Base-by-base conservation (phyloP, 2,113 vertebrate genomes). In the Anseranas semipalmata region DNA sequence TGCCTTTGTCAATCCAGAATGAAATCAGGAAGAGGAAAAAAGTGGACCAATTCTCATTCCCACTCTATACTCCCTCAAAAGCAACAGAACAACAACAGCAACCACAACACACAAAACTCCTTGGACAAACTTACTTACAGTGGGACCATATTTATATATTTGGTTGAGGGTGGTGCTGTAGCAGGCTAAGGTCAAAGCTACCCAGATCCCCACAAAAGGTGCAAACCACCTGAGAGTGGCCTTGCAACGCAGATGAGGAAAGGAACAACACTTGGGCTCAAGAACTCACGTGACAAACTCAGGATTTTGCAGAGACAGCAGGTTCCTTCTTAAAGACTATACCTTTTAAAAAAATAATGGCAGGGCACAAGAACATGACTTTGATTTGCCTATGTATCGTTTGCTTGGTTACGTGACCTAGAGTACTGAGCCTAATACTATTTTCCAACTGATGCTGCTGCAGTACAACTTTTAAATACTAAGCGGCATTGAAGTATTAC, bases 351-450 rank as follows among this genome's bases (percentile, higher is more conserved):
- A 33, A 74, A 87, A 65, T 1, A 2, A 25, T 22, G 19, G 10
- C 15, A 80, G 30, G 17, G 37, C 35, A 15, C 48, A 41, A 46
- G 20, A 63, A 75, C 6, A 9, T 9, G 7, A 30, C 13, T 19
- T 55, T 11, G 12, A n/a, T 24, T 58, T 52, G 43, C 55, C n/a
- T 37, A 32, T 2, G 1, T 13, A 43, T 2, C 5, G 8, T 6
- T 56, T 71, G 71, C 52, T 63, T 45, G 55, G 32, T 32, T 52
- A 41, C 28, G 58, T 1, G 33, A 35, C 25, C 30, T 11, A 32
- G 6, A 33, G 13, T 13, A 30, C 30, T 0, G 4, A 46, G 20
- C 13, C 35, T 7, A 88, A 30, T 1, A 11, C 18, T n/a, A 41
- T 15, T 56, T 1, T 16, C 35, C 35, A 45, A 55, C 68, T 3